A percentile compares a stretch with the other conserved stretches of the same genome.
Conservation (phyloP, 2,888 invertebrate genomes). For the Drosophila picticornis region DNA sequence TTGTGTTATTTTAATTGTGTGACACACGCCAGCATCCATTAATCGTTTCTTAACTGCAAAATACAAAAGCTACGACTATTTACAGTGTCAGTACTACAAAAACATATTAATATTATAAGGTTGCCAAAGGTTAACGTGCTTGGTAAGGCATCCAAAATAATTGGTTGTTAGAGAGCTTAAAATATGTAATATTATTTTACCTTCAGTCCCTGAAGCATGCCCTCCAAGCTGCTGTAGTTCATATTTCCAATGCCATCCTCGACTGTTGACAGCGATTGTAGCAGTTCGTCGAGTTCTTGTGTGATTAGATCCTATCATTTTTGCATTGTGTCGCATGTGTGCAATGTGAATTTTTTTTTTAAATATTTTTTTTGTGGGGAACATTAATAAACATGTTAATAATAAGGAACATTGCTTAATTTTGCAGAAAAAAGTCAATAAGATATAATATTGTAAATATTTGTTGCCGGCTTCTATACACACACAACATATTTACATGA, state of each 20-base stretch:
- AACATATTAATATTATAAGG: constrained; percentile 37
- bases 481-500: constrained; percentile 65
- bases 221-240: constrained; percentile 89
- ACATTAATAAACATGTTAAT: constrained; percentile 66
- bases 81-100: constrained; percentile 59
- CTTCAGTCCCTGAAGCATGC: constrained; percentile 90
- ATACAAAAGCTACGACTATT: constrained; percentile 42
- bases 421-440: constrained; percentile 20
- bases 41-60: constrained; percentile 62
- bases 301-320: constrained; percentile 87
- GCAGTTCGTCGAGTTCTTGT: constrained; percentile 90
- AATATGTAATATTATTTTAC: constrained; percentile 86
- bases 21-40: constrained; percentile 81
- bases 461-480: constrained; percentile 68
- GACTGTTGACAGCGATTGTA: constrained; percentile 88
- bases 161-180: constrained; percentile 72
- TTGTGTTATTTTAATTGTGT: constrained; percentile 70
- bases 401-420: constrained; percentile 45
- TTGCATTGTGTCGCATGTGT: constrained; percentile 51
- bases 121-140: constrained; percentile 47
- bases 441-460: constrained; percentile 53
- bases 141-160: constrained; percentile 36
- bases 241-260: constrained; percentile 89
- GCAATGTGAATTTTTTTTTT: constrained; percentile 34
- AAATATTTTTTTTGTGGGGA: constrained; percentile 32